Evolutionary conservation across 2,888 invertebrate genomes (phyloP), one percentile per base, ranked within the genome.

Genomic region (Argyra leucocephala): DNA sequence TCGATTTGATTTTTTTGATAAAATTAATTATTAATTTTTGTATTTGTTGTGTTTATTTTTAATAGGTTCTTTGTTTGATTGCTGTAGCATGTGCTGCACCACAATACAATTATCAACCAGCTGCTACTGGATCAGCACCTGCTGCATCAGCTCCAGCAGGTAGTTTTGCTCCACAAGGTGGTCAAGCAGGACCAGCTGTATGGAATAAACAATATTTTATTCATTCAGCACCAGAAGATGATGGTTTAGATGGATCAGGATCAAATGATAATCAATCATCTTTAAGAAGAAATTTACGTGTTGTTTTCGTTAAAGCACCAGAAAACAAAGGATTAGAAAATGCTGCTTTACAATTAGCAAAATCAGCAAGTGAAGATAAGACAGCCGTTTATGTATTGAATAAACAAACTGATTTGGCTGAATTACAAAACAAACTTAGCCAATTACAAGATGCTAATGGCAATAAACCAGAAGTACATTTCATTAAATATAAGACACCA

Each of bases 351-450:
- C 68, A 69, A n/a, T 65, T 73, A 61, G 74, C 73, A 22, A 73
- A 71, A 60, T 70, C 72, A 66, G 72, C 72, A 1, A 74, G 74
- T 62, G 76, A 76, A 61, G 75, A 75, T 70, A 74, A 75, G 57
- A 73, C 76, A 9, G 76, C 77, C 62, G 76, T 77, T 64, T 77
- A 78, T 69, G 77, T 77, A 24, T 72, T 77, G 18, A 73, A 72
- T 70, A 73, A 73, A 61, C 73, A 73, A 67, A 69, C 73, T 5
- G 73, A 73, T n/a, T 69, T 73, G 6, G 69, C 69, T 1, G 73
- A 72, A 66, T 66, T 73, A 67, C 72, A 73, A 66, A 68, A 65
- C 69, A 72, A 72, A 22, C 22, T 73, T 61, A 73, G 72, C 37
- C 59, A 70, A 61, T 66, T 72, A 57, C 70, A 71, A 63, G 69